Percentiles rank a stretch among this genome's conserved stretches.
Conservation (phyloP, 2,888 invertebrate species). For the Hanleya hanleyi region DNA sequence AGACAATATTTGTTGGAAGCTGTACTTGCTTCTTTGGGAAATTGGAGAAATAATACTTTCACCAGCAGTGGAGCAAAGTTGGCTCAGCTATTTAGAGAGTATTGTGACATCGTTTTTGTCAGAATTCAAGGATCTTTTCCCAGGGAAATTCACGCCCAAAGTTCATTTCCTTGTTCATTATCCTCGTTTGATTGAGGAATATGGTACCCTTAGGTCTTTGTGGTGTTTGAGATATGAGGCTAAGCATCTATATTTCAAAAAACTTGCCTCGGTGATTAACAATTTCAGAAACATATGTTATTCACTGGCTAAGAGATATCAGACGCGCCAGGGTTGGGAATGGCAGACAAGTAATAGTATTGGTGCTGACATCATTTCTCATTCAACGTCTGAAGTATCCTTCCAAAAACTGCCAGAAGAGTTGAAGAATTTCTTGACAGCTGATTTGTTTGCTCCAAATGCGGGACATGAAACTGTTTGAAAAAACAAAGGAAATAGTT, state of each 20-base stretch:
- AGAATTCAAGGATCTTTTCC: neutral
- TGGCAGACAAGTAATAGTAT: neutral
- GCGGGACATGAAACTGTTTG: too few relatives aligned
- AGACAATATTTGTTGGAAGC: neutral
- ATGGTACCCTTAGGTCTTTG: neutral
- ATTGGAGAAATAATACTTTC: neutral
- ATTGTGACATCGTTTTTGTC: neutral
- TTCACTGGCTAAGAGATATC: neutral
- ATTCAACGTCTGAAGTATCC: neutral
- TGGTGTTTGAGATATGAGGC: constrained; percentile 10
- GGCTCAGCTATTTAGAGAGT: neutral
- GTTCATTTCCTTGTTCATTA: constrained; percentile 14
- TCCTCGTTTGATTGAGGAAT: constrained; percentile 1
- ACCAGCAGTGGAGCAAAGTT: too few relatives aligned
- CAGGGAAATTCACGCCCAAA: constrained; percentile 2
- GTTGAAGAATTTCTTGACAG: neutral
- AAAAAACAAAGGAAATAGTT: neutral
- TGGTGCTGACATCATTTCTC: neutral
- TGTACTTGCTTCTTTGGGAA: neutral
- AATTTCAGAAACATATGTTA: neutral
- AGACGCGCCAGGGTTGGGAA: neutral
- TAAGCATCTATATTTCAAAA: constrained; percentile 8
- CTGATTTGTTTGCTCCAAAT: too few relatives aligned
- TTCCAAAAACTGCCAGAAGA: neutral
- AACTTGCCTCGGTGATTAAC: neutral